Conservation (phyloP, 1,140 invertebrate species). For the Dreissena polymorpha region DNA sequence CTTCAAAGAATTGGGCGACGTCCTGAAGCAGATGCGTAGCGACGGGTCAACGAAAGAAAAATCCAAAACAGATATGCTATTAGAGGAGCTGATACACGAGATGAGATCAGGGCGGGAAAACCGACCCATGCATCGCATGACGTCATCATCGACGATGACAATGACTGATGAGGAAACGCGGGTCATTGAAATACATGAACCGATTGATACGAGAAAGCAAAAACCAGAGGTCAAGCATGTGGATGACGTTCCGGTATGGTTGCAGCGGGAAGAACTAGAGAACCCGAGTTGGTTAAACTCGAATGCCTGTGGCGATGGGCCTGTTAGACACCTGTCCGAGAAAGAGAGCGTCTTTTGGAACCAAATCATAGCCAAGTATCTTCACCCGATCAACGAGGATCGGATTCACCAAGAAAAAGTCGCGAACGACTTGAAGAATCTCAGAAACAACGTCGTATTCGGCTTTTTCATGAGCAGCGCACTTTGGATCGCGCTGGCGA, state of each 20-base stretch:
- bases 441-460: conserved; percentile 96
- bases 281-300: conserved; percentile 65
- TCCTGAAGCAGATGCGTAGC: conserved; percentile 60
- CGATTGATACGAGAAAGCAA: not conserved
- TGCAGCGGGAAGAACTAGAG: conserved; percentile 58
- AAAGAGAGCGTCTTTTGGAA: conserved; percentile 72
- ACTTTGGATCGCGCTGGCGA: conserved; percentile 98
- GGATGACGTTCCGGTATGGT: conserved; percentile 39
- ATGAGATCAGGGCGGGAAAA: conserved; percentile 40
- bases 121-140: not conserved
- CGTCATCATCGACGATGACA: not conserved
- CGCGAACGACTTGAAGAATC: conserved; percentile 92
- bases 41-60: conserved; percentile 40
- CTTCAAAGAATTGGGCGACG: conserved; percentile 61
- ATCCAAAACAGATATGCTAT: conserved; percentile 61
- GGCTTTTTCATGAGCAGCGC: conserved; percentile 99
- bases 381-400: conserved; percentile 71
- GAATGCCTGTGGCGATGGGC: conserved; percentile 90
- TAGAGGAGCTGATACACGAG: conserved; percentile 67
- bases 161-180: not conserved
- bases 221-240: conserved; percentile 4
- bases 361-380: conserved; percentile 72
- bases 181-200: not conserved
- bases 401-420: conserved; percentile 68
- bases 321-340: conserved; percentile 76